phyloP scores from a whole-genome alignment of 2,113 vertebrate genomes.

The Ceyx melanurus region DNA sequence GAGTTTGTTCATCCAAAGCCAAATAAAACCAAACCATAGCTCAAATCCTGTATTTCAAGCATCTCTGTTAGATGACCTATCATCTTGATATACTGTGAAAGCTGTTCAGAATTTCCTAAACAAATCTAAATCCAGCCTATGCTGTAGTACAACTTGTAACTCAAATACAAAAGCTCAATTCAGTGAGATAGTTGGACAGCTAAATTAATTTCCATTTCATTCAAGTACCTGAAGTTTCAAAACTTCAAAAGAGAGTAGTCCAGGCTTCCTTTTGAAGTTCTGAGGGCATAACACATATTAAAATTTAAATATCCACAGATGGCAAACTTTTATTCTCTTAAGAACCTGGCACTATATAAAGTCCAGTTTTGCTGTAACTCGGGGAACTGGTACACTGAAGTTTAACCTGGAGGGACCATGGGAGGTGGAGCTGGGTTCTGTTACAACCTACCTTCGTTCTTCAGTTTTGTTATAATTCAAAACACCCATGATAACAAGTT shows the following conservation, averaged over 20 bases:
- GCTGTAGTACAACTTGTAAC: not conserved
- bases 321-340: not conserved
- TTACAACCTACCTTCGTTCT: not conserved
- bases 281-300: not conserved
- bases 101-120: not conserved
- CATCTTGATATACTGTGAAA: not conserved
- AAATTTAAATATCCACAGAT: not conserved
- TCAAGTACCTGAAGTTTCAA: not conserved
- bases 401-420: not conserved
- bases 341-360: not conserved
- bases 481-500: not conserved
- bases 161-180: not conserved
- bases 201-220: not conserved
- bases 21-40: not conserved
- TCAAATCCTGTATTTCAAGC: not conserved
- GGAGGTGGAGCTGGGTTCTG: not conserved
- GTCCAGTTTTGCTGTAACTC: not conserved
- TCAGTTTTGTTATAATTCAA: not conserved
- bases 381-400: not conserved
- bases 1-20: not conserved
- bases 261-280: not conserved
- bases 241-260: not conserved
- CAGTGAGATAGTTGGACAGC: not conserved
- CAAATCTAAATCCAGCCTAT: not conserved
- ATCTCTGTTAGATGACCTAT: not conserved